Percentiles rank a stretch among this genome's conserved stretches.
phyloP scores from a whole-genome alignment of 2,797 vertebrate species.

The Melanotaenia parkinsoni region DNA sequence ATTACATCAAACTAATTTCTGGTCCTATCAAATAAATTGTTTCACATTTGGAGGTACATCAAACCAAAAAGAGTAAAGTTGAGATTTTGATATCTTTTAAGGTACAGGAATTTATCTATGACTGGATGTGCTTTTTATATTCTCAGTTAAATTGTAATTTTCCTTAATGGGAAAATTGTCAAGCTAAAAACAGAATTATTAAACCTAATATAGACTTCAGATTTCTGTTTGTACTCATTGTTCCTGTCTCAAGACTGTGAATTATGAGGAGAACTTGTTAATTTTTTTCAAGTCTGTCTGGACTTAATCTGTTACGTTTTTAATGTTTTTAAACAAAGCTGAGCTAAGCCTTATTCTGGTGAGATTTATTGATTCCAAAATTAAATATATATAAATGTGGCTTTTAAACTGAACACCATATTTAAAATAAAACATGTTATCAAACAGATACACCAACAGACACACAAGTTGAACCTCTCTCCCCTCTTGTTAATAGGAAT shows the following conservation, averaged over 20 bases:
- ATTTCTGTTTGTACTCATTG: background rate
- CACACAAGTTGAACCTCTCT: constrained; percentile 22
- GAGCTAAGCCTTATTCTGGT: background rate
- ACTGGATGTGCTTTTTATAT: background rate
- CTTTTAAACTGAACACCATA: background rate
- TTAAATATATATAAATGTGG: background rate
- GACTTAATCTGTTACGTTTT: background rate
- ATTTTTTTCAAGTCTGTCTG: background rate
- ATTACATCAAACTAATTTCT: background rate
- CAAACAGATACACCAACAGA: constrained; percentile 9
- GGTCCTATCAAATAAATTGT: background rate
- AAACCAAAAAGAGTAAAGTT: background rate
- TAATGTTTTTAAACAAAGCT: background rate
- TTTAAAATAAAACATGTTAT: background rate
- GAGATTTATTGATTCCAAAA: too few species aligned
- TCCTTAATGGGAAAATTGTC: background rate
- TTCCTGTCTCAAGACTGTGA: background rate
- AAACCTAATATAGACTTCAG: background rate
- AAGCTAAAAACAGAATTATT: background rate
- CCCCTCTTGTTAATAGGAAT: constrained; percentile 91
- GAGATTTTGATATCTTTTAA: background rate
- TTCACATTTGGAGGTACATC: background rate
- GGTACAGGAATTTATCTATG: background rate
- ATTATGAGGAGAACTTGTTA: background rate
- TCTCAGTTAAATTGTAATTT: background rate